Percentiles rank a stretch among this genome's conserved stretches.
Evolutionary conservation across 2,113 vertebrate species (phyloP).

Genomic region (Leucosticte australis): DNA sequence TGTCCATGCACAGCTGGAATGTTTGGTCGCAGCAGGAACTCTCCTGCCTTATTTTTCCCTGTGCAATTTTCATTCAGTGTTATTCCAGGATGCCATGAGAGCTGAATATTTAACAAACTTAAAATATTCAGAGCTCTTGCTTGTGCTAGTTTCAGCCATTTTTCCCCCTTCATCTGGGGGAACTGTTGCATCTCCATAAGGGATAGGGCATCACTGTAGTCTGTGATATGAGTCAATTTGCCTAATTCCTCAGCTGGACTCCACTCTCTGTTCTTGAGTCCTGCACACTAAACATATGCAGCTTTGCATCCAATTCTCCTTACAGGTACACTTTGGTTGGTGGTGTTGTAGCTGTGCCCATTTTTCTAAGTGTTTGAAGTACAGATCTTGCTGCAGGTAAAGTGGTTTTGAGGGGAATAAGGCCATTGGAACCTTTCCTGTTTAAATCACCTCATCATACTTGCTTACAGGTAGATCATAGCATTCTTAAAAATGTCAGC

Average conservation of each 20-base stretch:
- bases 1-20: background rate
- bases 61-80: background rate
- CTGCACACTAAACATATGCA: background rate
- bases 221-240: fast-evolving
- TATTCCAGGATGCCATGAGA: background rate
- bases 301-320: background rate
- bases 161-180: background rate
- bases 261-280: background rate
- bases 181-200: background rate
- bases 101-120: background rate
- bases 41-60: background rate
- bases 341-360: background rate
- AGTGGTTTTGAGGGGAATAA: background rate
- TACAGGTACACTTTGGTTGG: background rate
- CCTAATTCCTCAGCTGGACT: background rate
- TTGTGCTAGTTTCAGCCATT: background rate
- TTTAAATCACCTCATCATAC: background rate
- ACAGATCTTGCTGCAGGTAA: background rate
- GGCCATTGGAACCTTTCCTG: background rate
- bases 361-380: background rate
- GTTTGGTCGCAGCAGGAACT: background rate
- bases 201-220: fast-evolving
- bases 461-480: background rate
- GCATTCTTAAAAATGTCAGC: background rate
- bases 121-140: background rate